Evolutionary conservation across 1,140 invertebrate species (phyloP).

Genomic region (Asobara japonica): DNA sequence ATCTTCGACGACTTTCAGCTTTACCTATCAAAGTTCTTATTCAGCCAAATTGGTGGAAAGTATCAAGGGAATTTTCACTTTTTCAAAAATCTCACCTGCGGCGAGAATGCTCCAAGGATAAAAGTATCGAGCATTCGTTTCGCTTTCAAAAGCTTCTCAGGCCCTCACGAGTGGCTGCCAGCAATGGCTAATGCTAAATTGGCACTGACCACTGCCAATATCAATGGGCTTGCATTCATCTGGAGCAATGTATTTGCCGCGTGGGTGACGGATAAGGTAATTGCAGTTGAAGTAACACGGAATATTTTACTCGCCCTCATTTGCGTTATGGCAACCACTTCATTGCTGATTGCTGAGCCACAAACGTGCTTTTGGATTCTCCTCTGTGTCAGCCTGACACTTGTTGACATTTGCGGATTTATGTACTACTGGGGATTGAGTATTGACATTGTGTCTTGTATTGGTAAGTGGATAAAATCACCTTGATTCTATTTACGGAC

Average conservation of each 20-base stretch:
- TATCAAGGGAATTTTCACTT: slow-evolving; percentile 78
- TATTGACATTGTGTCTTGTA: slow-evolving; percentile 87
- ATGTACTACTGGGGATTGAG: slow-evolving; percentile 87
- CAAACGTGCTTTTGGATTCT: slow-evolving; percentile 83
- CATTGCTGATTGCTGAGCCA: slow-evolving; percentile 82
- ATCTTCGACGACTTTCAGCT: slow-evolving; percentile 68
- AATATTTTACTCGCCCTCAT: slow-evolving; percentile 82
- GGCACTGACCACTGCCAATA: slow-evolving; percentile 66
- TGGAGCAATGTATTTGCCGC: slow-evolving; percentile 78
- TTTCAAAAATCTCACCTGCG: slow-evolving; percentile 70
- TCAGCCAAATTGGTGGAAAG: slow-evolving; percentile 74
- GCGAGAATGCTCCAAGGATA: slow-evolving; percentile 68
- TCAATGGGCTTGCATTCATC: slow-evolving; percentile 71
- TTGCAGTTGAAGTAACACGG: slow-evolving; percentile 78
- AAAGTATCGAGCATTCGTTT: slow-evolving; percentile 72
- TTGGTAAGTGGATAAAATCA: slow-evolving; percentile 65
- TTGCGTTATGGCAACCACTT: slow-evolving; percentile 84
- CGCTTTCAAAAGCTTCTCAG: slow-evolving; percentile 69
- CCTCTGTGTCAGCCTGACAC: slow-evolving; percentile 79
- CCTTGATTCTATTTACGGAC: too few relatives aligned
- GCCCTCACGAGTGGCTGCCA: slow-evolving; percentile 76
- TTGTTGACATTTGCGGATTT: slow-evolving; percentile 83
- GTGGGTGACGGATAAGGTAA: slow-evolving; percentile 84
- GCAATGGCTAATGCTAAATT: slow-evolving; percentile 76
- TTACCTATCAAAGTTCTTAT: slow-evolving; percentile 77